These are phyloP conservation scores for Lymantria monacha DNA, from an alignment of 2,888 invertebrate species.

Conservation along the genomic window DNA sequence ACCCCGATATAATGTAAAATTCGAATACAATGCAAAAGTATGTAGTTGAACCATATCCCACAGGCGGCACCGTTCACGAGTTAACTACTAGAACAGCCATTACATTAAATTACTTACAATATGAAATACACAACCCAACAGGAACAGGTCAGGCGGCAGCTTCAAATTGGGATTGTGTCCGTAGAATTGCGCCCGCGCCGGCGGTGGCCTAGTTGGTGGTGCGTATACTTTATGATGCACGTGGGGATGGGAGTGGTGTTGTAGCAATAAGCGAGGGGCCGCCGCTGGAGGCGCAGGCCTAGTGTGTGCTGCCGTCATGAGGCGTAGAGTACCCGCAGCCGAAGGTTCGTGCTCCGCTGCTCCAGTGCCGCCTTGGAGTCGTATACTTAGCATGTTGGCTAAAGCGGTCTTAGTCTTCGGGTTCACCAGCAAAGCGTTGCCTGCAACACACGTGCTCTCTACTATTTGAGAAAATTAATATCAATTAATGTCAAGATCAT, in stretches of 20 bases:
- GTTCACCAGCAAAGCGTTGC: conserved; percentile 86
- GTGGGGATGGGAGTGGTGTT: conserved; percentile 27
- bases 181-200: conserved; percentile 90
- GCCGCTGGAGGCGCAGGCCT: conserved; percentile 67
- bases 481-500: neutral
- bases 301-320: conserved; percentile 92
- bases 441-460: conserved; percentile 32
- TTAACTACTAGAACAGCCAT: too few relatives aligned
- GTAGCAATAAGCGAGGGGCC: conserved; percentile 7
- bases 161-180: conserved; percentile 96
- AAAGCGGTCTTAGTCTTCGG: conserved; percentile 97
- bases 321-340: conserved; percentile 86
- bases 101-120: too few relatives aligned
- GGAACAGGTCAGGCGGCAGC: conserved; percentile 92
- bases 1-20: too few relatives aligned
- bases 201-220: conserved; percentile 74
- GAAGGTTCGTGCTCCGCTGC: conserved; percentile 79
- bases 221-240: conserved; percentile 60
- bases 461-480: conserved; percentile 1
- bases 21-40: too few relatives aligned
- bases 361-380: conserved; percentile 77
- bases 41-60: too few relatives aligned
- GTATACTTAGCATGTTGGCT: conserved; percentile 95
- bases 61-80: too few relatives aligned
- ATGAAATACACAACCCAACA: conserved; percentile 96